Conservation (phyloP, 2,888 invertebrate genomes). For the Acleris laterana region DNA sequence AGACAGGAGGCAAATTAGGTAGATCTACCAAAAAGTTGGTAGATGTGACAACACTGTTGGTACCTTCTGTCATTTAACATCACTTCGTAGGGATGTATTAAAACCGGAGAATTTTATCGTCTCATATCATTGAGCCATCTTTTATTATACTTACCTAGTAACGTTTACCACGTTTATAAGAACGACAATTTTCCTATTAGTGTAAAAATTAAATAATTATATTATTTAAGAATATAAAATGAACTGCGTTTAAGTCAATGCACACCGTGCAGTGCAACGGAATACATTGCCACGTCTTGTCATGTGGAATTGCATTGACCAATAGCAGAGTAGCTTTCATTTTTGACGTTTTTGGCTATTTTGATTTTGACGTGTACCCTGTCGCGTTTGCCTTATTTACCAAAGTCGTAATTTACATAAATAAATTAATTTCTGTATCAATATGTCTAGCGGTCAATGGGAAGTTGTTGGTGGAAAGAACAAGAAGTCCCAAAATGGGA, state of each 20-base stretch:
- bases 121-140: too few species aligned
- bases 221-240: background rate
- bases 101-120: background rate
- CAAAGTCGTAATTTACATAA: slow-evolving; percentile 54
- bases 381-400: slow-evolving; percentile 73
- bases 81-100: background rate
- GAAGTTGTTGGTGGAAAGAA: slow-evolving; percentile 88
- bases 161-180: too few species aligned
- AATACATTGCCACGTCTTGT: slow-evolving; percentile 74
- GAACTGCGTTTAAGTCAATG: background rate
- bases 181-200: too few species aligned
- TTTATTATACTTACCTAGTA: background rate
- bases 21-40: too few species aligned
- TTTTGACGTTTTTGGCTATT: slow-evolving; percentile 50
- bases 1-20: too few species aligned
- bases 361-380: slow-evolving; percentile 80
- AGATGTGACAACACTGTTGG: too few species aligned
- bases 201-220: background rate
- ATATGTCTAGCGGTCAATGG: slow-evolving; percentile 86
- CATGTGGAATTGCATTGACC: slow-evolving; percentile 71
- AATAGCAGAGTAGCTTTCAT: slow-evolving; percentile 55
- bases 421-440: slow-evolving; percentile 44
- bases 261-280: slow-evolving; percentile 41
- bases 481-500: slow-evolving; percentile 84
- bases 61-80: background rate